A percentile compares a stretch with the other conserved stretches of the same genome.
Conservation (phyloP, 2,888 invertebrate genomes). For the Agelastica alni region DNA sequence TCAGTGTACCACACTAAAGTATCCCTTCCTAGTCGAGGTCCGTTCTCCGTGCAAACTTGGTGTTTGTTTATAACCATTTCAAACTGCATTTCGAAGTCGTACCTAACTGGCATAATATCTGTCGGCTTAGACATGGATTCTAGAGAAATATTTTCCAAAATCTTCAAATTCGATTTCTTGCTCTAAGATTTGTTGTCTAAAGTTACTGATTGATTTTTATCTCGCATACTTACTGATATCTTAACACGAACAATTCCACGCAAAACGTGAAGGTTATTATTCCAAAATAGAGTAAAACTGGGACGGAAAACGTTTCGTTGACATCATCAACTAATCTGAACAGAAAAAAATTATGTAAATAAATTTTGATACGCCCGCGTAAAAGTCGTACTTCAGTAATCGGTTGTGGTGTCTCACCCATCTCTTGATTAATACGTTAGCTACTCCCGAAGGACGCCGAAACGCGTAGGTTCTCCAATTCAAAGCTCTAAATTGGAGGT, state of each 20-base stretch:
- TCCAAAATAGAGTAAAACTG: slow-evolving; percentile 3
- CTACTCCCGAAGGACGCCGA: not conserved
- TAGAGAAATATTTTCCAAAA: too few species aligned
- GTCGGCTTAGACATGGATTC: too few species aligned
- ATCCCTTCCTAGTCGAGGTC: too few species aligned
- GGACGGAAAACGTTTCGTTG: slow-evolving; percentile 1
- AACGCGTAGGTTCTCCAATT: slow-evolving; percentile 6
- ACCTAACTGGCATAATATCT: too few species aligned
- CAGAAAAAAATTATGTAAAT: not conserved
- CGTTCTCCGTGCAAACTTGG: too few species aligned
- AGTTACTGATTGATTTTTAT: too few species aligned
- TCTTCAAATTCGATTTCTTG: too few species aligned
- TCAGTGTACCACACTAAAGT: too few species aligned
- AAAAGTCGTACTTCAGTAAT: slow-evolving; percentile 13
- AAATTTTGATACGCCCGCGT: not conserved
- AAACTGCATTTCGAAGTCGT: too few species aligned
- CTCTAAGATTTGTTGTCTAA: too few species aligned
- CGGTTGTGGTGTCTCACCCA: slow-evolving; percentile 17
- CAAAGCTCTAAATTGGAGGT: slow-evolving; percentile 17
- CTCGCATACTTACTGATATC: slow-evolving; percentile 7
- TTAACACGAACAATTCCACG: slow-evolving; percentile 1
- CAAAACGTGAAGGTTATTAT: not conserved
- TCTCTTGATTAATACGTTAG: slow-evolving; percentile 1
- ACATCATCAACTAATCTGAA: slow-evolving; percentile 4
- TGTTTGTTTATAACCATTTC: too few species aligned